These are phyloP conservation scores for Dolichomitus sp. DNA, from an alignment of 2,888 invertebrate genomes.

Conservation along the genomic window DNA sequence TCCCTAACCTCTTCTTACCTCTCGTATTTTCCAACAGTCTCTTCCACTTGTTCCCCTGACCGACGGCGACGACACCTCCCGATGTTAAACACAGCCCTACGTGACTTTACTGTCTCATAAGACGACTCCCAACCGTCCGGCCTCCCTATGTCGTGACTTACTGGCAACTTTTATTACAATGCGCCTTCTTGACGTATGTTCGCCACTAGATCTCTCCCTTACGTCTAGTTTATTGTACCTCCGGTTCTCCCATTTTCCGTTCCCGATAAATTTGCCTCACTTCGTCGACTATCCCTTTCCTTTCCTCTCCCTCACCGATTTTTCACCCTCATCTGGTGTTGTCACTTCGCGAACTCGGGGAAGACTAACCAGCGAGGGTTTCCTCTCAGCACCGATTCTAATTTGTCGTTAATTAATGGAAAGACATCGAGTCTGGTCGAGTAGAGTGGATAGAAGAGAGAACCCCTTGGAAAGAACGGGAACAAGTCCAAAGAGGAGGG, in stretches of 20 bases:
- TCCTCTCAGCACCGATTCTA: conserved; percentile 70
- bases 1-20: conserved; percentile 7
- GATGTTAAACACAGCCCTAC: conserved; percentile 75
- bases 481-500: conserved; percentile 45
- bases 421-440: conserved; percentile 19
- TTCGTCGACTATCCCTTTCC: not conserved
- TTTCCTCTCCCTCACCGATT: not conserved
- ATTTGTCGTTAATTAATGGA: conserved; percentile 82
- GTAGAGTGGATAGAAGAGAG: conserved; percentile 13
- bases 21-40: conserved; percentile 21
- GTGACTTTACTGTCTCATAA: conserved; percentile 77
- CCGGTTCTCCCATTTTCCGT: not conserved
- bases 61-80: conserved; percentile 53
- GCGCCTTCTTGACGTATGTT: conserved; percentile 44
- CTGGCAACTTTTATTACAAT: conserved; percentile 70
- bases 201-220: not conserved
- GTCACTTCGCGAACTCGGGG: conserved; percentile 31
- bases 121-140: conserved; percentile 54
- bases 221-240: not conserved
- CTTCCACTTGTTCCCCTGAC: conserved; percentile 57
- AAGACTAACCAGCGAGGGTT: conserved; percentile 26
- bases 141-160: conserved; percentile 50
- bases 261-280: conserved; percentile 22
- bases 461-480: conserved; percentile 48
- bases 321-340: conserved; percentile 41